Evolutionary conservation across 2,113 vertebrate genomes (phyloP), one percentile per base, ranked within the genome.

Genomic region (Eira barbara): DNA sequence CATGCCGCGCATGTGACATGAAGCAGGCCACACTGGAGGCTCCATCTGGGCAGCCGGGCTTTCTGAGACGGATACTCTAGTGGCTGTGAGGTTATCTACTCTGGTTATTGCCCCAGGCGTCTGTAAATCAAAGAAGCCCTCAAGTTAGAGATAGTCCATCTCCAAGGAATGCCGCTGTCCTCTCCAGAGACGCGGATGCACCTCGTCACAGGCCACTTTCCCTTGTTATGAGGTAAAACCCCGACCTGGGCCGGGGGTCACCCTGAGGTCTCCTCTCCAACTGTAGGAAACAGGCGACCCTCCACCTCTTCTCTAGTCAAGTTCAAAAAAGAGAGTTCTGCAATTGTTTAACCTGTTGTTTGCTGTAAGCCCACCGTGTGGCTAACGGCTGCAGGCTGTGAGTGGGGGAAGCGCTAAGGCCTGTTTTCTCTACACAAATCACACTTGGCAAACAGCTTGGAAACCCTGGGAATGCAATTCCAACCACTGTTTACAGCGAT

Each of bases 111-210:
- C 93, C 78, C 52, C 71, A 83, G n/a, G 89, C 67, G 95, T 97
- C 97, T 98, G 95, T 94, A 98, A 98, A 98, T 91, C 95, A 98
- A 96, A 97, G 97, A 85, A 96, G 89, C 93, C 91, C 95, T 98
- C 65, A 80, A 94, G 93, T 45, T 97, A 91, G 96, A 98, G 98
- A 97, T 91, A 89, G 91, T 36, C n/a, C 84, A 73, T 97, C 93
- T 89, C 73, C 97, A 34, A 98, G 95, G 97, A 98, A 98, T 93
- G 94, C 13, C 6, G 49, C 92, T 82, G n/a, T 82, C 92, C 89
- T 87, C 97, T 97, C 85, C 92, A 21, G 31, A 89, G 91, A 74
- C 59, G 94, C 4, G 90, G 76, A 95, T 94, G 96, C 88, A 91
- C 94, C 97, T 98, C 97, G 94, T 98, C 97, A 96, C 97, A 79